Percentiles rank a stretch among this genome's conserved stretches.
Conservation (phyloP, 2,888 invertebrate genomes). For the Orthosia gracilis region DNA sequence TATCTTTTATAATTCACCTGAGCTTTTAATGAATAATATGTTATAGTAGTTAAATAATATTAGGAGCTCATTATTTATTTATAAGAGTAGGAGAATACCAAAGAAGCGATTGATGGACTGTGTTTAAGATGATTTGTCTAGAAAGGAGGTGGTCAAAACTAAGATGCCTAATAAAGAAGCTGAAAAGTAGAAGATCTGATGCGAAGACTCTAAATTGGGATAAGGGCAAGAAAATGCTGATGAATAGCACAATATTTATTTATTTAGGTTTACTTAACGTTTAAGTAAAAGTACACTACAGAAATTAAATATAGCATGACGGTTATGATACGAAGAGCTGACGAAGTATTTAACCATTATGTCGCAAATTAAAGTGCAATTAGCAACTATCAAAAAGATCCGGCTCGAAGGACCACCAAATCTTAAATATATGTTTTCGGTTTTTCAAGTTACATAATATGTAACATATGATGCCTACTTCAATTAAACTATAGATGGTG, state of each 20-base stretch:
- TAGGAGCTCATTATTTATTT: neutral
- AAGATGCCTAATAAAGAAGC: too few relatives aligned
- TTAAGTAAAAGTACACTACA: too few relatives aligned
- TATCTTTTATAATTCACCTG: constrained; percentile 63
- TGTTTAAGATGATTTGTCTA: neutral
- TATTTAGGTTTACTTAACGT: neutral
- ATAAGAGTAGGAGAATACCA: neutral
- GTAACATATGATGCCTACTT: too few relatives aligned
- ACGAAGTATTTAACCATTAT: too few relatives aligned
- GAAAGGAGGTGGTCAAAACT: neutral
- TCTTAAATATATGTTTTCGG: neutral
- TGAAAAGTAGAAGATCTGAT: neutral
- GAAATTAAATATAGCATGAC: too few relatives aligned
- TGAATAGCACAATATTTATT: neutral
- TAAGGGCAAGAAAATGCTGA: neutral
- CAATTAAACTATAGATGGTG: neutral
- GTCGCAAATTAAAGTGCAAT: too few relatives aligned
- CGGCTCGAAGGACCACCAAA: neutral
- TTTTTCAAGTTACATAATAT: neutral
- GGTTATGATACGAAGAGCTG: too few relatives aligned
- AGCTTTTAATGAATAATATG: neutral
- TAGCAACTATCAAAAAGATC: neutral
- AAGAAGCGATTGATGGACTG: neutral
- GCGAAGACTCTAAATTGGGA: neutral
- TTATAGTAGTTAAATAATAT: neutral